These are phyloP conservation scores for Hecatera dysodea DNA, from an alignment of 2,888 invertebrate species.

Conservation along the genomic window DNA sequence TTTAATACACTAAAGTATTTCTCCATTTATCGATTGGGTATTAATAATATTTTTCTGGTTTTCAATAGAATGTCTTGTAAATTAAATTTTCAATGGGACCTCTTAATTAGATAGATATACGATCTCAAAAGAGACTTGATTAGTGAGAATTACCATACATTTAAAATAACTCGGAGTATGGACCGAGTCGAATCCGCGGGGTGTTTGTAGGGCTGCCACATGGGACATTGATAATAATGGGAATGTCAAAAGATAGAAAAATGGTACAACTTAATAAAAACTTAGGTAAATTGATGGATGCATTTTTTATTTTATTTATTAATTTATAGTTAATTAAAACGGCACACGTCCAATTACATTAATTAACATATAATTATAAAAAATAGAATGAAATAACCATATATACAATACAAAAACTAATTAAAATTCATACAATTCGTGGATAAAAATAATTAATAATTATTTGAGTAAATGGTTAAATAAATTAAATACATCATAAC, in stretches of 20 bases:
- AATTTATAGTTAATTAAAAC: too few species aligned
- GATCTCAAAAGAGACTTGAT: slow-evolving; percentile 62
- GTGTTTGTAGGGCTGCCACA: slow-evolving; percentile 53
- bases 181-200: slow-evolving; percentile 60
- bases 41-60: slow-evolving; percentile 58
- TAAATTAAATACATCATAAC: too few species aligned
- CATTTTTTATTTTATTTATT: too few species aligned
- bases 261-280: too few species aligned
- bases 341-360: too few species aligned
- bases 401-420: too few species aligned
- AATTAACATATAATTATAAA: too few species aligned
- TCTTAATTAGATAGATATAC: slow-evolving; percentile 63
- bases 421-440: too few species aligned
- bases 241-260: too few species aligned
- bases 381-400: too few species aligned
- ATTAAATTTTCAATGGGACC: slow-evolving; percentile 59
- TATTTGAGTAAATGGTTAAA: too few species aligned
- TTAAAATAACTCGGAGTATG: slow-evolving; percentile 65
- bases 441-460: too few species aligned
- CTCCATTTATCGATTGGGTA: slow-evolving; percentile 47
- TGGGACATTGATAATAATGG: background rate
- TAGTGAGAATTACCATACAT: slow-evolving; percentile 67
- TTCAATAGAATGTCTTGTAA: slow-evolving; percentile 54
- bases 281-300: background rate
- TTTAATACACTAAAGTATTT: slow-evolving; percentile 59